These are phyloP conservation scores for Norana najaformis DNA, from an alignment of 2,888 invertebrate species.

Conservation along the genomic window DNA sequence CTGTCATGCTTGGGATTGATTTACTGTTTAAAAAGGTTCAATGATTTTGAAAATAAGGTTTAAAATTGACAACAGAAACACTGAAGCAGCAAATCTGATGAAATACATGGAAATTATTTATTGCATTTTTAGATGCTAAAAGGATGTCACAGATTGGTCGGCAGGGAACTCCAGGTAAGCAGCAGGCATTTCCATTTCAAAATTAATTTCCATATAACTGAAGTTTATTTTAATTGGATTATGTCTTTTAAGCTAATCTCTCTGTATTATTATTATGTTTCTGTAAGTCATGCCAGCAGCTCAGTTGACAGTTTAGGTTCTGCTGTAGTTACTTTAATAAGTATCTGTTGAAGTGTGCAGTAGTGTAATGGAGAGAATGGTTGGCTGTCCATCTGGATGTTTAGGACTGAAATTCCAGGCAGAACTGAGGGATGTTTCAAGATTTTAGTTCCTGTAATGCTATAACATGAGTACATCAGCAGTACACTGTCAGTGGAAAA, in stretches of 20 bases:
- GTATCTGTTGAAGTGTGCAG: too few relatives aligned
- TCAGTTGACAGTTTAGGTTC: background rate
- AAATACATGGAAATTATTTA: background rate
- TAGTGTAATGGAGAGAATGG: background rate
- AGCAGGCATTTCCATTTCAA: background rate
- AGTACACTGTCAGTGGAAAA: background rate
- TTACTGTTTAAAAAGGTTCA: background rate
- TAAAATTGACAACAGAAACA: background rate
- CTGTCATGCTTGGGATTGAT: background rate
- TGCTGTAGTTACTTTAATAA: background rate
- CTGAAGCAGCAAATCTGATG: background rate
- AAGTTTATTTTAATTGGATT: background rate
- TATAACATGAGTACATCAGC: background rate
- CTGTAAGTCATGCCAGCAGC: background rate
- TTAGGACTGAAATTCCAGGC: background rate
- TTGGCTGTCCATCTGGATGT: background rate
- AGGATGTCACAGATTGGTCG: background rate
- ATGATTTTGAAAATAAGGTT: background rate
- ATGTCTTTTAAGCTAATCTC: background rate
- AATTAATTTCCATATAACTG: background rate
- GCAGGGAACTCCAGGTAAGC: background rate
- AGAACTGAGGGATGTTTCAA: background rate
- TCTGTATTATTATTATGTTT: background rate
- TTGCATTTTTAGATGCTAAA: background rate
- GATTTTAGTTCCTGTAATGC: background rate